Evolutionary conservation across 2,113 vertebrate species (phyloP), one percentile per base, ranked within the genome.

Genomic region (Ailurus styani): DNA sequence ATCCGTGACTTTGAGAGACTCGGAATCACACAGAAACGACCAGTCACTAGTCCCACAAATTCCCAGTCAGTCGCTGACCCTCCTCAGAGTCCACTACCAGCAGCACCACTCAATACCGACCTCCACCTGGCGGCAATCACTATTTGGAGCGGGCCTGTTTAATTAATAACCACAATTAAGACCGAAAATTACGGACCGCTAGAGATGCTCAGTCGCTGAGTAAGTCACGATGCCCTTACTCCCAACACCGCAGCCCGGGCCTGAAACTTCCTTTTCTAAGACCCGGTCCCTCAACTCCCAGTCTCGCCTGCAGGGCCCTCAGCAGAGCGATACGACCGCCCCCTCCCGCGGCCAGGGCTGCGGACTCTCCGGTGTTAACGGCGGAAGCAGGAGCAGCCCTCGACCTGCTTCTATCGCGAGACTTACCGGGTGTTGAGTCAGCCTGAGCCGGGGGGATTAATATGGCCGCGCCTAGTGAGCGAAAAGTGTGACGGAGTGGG

Each of bases 271-370:
- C 27, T 77, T 37, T 34, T 25, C 42, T 14, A 37, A 55, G 55
- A 66, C 42, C 37, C 47, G 10, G 72, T 45, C 12, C 55, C 57
- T 54, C 70, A n/a, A 66, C 72, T n/a, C 20, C 47, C 83, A 21
- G 20, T 37, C 47, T 54, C 57, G 20, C 31, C n/a, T 9, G n/a
- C 11, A 11, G 6, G 14, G 4, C 2, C 29, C 72, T 21, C 60
- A 3, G 29, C 37, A 0, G 21, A 68, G 29, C 31, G 6, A 2
- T 14, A 17, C 0, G 4, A 4, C 14, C 47, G 2, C 0, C 47
- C 29, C 70, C 72, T 52, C 34, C 27, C 15, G 15, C 27, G 1
- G 9, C 45, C 1, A 0, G 21, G 11, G 10, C 10, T 0, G 31
- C 3, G 10, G 5, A 23, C 15, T 11, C 31, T 45, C 6, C 0